These are phyloP conservation scores for Taurulus bubalis DNA, from an alignment of 2,113 vertebrate species.

Conservation along the genomic window DNA sequence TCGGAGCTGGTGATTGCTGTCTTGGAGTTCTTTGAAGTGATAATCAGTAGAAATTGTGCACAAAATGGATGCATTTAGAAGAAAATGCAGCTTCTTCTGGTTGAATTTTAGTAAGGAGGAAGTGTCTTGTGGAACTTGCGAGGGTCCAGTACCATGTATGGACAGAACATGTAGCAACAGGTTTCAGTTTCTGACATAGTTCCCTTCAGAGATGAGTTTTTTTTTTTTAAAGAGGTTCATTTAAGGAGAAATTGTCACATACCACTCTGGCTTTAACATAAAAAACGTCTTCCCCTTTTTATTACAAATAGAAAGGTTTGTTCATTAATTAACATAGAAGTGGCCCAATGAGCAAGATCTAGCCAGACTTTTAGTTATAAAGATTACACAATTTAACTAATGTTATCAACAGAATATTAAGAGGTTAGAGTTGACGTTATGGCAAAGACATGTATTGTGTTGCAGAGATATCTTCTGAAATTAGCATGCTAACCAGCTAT, in stretches of 20 bases:
- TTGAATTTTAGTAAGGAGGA: conserved; percentile 47
- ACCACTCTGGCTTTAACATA: not conserved
- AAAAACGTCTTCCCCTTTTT: not conserved
- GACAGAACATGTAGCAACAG: conserved; percentile 7
- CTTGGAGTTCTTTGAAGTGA: not conserved
- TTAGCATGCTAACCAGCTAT: not conserved
- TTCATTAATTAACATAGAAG: not conserved
- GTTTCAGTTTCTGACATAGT: conserved; percentile 35
- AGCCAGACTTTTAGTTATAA: not conserved
- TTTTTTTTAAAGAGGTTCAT: not conserved
- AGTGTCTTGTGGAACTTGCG: conserved; percentile 25
- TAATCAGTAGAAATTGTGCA: not conserved
- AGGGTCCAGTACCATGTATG: conserved; percentile 6
- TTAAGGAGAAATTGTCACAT: not conserved
- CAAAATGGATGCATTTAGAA: not conserved
- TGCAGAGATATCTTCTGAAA: not conserved
- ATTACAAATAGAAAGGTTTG: not conserved
- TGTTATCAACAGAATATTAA: not conserved
- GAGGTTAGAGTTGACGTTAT: not conserved
- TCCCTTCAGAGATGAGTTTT: not conserved
- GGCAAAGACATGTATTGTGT: not conserved
- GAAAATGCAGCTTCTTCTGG: not conserved
- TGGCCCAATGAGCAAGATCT: not conserved
- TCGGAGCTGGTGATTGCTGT: not conserved
- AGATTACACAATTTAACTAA: not conserved